Conservation (phyloP, 2,888 invertebrate species). For the Yponomeuta cagnagella region DNA sequence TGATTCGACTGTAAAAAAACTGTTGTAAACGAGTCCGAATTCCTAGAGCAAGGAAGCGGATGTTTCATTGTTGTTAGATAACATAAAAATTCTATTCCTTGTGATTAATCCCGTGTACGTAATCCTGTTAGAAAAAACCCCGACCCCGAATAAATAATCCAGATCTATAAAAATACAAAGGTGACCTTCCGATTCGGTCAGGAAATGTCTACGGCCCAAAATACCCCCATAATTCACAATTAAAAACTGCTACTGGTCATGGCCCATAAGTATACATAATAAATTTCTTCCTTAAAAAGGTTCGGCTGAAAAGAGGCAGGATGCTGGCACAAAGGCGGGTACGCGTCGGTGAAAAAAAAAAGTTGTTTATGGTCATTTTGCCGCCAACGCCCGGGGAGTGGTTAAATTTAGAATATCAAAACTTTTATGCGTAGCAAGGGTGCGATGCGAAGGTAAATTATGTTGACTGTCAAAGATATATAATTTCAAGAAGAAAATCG, state of each 20-base stretch:
- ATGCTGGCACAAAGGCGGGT: conserved; percentile 56
- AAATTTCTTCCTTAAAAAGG: conserved; percentile 73
- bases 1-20: background rate
- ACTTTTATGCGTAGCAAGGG: conserved; percentile 1
- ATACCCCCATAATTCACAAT: conserved; percentile 71
- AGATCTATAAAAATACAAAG: conserved; percentile 56
- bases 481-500: background rate
- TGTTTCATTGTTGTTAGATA: background rate
- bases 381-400: conserved; percentile 60
- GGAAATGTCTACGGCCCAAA: conserved; percentile 40
- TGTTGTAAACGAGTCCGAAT: background rate
- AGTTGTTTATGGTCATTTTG: conserved; percentile 68
- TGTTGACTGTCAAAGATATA: background rate
- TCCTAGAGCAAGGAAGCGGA: conserved; percentile 1
- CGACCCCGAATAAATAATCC: conserved; percentile 45
- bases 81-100: conserved; percentile 34
- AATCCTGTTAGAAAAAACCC: conserved; percentile 42
- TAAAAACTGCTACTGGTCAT: conserved; percentile 73
- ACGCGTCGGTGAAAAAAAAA: conserved; percentile 49
- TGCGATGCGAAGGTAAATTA: conserved; percentile 19
- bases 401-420: conserved; percentile 47
- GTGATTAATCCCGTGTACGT: conserved; percentile 48
- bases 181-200: conserved; percentile 62
- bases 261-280: conserved; percentile 64
- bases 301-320: conserved; percentile 67